Evolutionary conservation across 2,888 invertebrate genomes (phyloP).

Genomic region (Lobophora halterata): DNA sequence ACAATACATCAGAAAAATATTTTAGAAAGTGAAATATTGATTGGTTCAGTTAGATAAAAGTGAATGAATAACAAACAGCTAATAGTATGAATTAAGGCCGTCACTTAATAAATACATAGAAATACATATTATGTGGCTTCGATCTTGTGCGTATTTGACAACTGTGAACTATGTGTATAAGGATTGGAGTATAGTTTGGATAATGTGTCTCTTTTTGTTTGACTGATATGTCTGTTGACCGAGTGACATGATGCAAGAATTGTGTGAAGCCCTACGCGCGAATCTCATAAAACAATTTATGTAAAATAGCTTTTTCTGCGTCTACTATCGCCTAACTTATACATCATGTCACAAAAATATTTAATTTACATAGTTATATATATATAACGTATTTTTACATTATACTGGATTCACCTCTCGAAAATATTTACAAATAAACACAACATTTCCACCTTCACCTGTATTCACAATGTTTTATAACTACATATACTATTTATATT

Average conservation of each 20-base stretch:
- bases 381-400: constrained; percentile 76
- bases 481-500: constrained; percentile 39
- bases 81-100: constrained; percentile 32
- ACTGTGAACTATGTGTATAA: constrained; percentile 35
- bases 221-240: constrained; percentile 64
- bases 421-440: constrained; percentile 74
- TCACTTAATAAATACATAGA: constrained; percentile 24
- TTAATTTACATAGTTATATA: constrained; percentile 65
- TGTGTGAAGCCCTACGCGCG: constrained; percentile 64
- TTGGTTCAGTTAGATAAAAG: constrained; percentile 45
- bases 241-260: constrained; percentile 70
- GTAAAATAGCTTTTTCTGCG: constrained; percentile 60
- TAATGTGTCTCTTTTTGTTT: constrained; percentile 46
- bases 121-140: constrained; percentile 32
- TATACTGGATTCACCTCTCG: constrained; percentile 57
- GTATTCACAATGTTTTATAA: constrained; percentile 53
- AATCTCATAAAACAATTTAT: constrained; percentile 52
- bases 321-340: constrained; percentile 55
- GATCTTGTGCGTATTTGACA: constrained; percentile 57
- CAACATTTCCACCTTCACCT: constrained; percentile 61
- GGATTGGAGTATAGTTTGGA: constrained; percentile 41
- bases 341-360: constrained; percentile 78
- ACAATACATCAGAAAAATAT: constrained; percentile 1
- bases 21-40: constrained; percentile 27
- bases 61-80: constrained; percentile 47